Evolutionary conservation across 2,888 invertebrate genomes (phyloP), one percentile per base, ranked within the genome.

Genomic region (Coelopa pilipes): DNA sequence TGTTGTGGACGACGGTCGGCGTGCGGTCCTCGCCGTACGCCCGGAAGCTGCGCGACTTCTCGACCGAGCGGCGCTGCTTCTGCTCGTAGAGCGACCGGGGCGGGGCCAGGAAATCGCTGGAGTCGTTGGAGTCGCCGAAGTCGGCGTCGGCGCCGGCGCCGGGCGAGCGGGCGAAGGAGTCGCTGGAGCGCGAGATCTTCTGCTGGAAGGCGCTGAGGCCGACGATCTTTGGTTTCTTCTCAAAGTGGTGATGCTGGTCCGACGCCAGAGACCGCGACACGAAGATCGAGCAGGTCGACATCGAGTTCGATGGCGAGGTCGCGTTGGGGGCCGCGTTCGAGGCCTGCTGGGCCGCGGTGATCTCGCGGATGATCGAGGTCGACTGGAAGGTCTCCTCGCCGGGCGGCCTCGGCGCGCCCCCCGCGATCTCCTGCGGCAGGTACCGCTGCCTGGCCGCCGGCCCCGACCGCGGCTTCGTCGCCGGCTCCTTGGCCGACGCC

Each of bases 41-140:
- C 81, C 91, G 90, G 86, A 93, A 93, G 81, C 93, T 93, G 77
- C 92, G 92, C 1, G 93, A 92, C 84, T 93, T 93, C 69, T 92
- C 90, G 34, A 93, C 90, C 24, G 91, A 90, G 84, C 90, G 91
- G 77, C 89, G 88, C 47, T 89, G 84, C 75, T 86, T 87, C 55
- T 83, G 82, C 50, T 81, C 80, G 69, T 82, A 34, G 34, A 34
- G 82, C 69, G 80, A 81, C 3, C 81, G 75, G 0, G 82, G 76
- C 34, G 34, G 34, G 4, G 34, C 34, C 34, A 34, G 34, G 34
- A 34, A 34, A 2, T 86, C 87, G 11, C 82, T 79, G 0, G 74
- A 70, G 70, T 83, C 79, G 74, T 82, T 53, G 0, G 85, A 85
- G 57, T 4, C 4, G 34, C 34, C 7, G 4, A 4, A 7, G 34